A percentile compares a stretch with the other conserved stretches of the same genome.
These are phyloP conservation scores for Pipistrellus pygmaeus DNA, from an alignment of 2,797 vertebrate genomes.

Conservation along the genomic window DNA sequence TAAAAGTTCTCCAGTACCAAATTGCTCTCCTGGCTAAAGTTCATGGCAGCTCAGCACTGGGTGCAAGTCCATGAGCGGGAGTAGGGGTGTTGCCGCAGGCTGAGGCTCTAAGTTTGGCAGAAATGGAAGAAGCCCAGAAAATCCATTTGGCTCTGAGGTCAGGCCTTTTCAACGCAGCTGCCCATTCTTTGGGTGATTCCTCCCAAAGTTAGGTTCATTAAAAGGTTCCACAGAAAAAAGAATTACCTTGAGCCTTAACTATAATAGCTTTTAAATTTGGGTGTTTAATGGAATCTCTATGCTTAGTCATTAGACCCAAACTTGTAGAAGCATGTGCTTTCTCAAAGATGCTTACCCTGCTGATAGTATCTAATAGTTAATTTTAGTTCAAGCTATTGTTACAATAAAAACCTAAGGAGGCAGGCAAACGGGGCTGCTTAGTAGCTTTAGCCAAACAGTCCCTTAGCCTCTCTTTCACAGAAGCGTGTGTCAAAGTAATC, in stretches of 20 bases:
- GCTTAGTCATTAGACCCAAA: too few relatives aligned
- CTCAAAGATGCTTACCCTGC: too few relatives aligned
- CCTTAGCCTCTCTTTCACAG: too few relatives aligned
- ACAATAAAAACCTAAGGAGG: too few relatives aligned
- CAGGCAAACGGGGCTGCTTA: too few relatives aligned
- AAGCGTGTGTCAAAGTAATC: too few relatives aligned
- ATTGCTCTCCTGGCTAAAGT: slow-evolving; percentile 19
- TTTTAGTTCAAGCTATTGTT: too few relatives aligned
- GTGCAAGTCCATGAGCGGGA: background rate
- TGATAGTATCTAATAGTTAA: too few relatives aligned
- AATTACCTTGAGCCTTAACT: background rate
- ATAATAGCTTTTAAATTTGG: background rate
- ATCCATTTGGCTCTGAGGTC: background rate
- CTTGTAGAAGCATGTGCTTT: too few relatives aligned
- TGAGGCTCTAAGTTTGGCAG: background rate
- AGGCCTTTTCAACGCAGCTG: background rate
- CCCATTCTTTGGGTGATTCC: background rate
- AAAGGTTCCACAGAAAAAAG: background rate
- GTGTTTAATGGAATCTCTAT: too few relatives aligned
- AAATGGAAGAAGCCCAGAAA: slow-evolving; percentile 12
- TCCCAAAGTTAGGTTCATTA: background rate
- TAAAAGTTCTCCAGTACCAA: slow-evolving; percentile 22
- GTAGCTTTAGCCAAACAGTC: too few relatives aligned
- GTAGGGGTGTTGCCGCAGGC: background rate
- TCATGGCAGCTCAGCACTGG: background rate